Evolutionary conservation across 2,888 invertebrate species (phyloP), one percentile per base, ranked within the genome.

Genomic region (Listrodromus nycthemerus): DNA sequence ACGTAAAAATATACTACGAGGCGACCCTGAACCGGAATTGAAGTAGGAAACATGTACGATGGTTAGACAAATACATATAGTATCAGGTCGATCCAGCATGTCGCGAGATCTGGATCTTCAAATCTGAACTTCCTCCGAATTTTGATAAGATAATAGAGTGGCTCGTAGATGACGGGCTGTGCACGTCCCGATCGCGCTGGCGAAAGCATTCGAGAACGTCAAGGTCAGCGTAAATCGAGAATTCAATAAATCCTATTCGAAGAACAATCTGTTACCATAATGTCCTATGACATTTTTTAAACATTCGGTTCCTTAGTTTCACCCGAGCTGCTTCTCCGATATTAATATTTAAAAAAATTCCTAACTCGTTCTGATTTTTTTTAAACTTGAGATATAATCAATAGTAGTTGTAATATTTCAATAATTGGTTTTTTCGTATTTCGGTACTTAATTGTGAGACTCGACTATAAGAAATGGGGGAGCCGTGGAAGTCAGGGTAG

Each of bases 241-340:
- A 80, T 80, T 67, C 80, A 80, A 80, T 80, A 74, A 80, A 67
- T 37, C 33, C 27, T 7, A 16, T 21, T 13, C 19, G 24, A 48
- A 41, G 55, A 61, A 76, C 45, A 67, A 67, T 65, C 66, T 37
- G 4, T 10, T 58, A 61, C 48, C 74, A 24, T 16, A 24, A 24
- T 33, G 52, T 52, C 41, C 80, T 3, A 19, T 21, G 63, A 45
- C 66, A 80, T 67, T 73, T 45, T 27, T 48, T 37, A 30, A 73
- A n/a, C 21, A 66, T 73, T 37, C 37, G 33, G 73, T 66, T 55
- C 67, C 27, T 45, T 30, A 50, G 55, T 67, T 30, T 21, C 55
- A 8, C 41, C 1, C 7, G 41, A 66, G 52, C 33, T 30, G 16
- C 24, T 13, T 13, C 13, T 24, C 0, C 55, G n/a, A 55, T 24